These are phyloP conservation scores for Lithobates sylvaticus DNA, from an alignment of 2,797 vertebrate species.

Conservation along the genomic window DNA sequence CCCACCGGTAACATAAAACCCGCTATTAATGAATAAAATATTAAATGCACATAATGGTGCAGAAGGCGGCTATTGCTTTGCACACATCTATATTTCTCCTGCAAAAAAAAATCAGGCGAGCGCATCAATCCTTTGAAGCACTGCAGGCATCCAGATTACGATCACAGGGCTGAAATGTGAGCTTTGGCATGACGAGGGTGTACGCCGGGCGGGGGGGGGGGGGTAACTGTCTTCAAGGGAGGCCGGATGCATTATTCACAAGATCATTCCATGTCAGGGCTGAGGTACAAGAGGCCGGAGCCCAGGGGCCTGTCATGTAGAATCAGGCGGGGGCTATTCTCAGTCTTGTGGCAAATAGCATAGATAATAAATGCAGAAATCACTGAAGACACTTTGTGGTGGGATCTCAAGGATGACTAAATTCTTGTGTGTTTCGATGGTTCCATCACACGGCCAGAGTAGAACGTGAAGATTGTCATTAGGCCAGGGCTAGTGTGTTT, in stretches of 20 bases:
- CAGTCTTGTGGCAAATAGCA: conserved; percentile 6
- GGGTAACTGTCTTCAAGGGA: conserved; percentile 6
- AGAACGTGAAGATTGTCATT: too few relatives aligned
- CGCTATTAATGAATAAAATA: conserved; percentile 58
- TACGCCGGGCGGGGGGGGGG: background rate
- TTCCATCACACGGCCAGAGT: background rate
- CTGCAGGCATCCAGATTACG: conserved; percentile 46
- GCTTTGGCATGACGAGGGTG: background rate
- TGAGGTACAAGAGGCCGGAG: conserved; percentile 33
- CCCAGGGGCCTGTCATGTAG: background rate
- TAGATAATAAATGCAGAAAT: conserved; percentile 10
- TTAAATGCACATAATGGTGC: conserved; percentile 55
- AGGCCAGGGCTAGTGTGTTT: too few relatives aligned
- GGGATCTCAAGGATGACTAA: background rate
- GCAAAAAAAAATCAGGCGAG: conserved; percentile 29
- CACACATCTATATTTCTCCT: conserved; percentile 42
- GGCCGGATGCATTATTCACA: conserved; percentile 46
- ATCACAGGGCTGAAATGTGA: conserved; percentile 38
- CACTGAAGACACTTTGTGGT: background rate
- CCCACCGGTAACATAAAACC: conserved; percentile 54
- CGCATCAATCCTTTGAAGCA: conserved; percentile 45
- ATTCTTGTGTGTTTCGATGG: background rate
- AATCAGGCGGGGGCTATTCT: background rate
- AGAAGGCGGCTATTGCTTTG: conserved; percentile 36
- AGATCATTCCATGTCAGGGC: conserved; percentile 23